phyloP scores from a whole-genome alignment of 2,113 vertebrate genomes.

The Nothobranchius kuhntae region DNA sequence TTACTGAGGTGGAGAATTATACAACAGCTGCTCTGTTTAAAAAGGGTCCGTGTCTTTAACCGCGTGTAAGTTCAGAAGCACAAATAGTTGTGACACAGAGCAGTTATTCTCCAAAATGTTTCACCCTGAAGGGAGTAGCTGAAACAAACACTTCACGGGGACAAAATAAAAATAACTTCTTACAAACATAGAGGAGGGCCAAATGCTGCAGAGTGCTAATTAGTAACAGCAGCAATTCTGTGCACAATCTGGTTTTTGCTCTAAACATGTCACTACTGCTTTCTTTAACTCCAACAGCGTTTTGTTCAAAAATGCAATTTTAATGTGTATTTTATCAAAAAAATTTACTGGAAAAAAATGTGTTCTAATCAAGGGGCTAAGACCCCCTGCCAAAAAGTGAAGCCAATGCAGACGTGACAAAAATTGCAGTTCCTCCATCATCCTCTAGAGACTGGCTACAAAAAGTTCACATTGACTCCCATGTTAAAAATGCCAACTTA shows the following conservation, averaged over 20 bases:
- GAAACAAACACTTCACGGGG: slow-evolving; percentile 35
- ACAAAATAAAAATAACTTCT: slow-evolving; percentile 34
- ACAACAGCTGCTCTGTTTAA: slow-evolving; percentile 68
- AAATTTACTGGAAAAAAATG: too few species aligned
- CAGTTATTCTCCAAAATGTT: slow-evolving; percentile 50
- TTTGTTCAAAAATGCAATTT: neutral
- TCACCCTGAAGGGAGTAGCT: slow-evolving; percentile 29
- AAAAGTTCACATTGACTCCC: too few species aligned
- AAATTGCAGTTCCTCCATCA: too few species aligned
- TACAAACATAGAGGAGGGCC: slow-evolving; percentile 15
- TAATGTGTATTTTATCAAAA: neutral
- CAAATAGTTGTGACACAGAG: slow-evolving; percentile 52
- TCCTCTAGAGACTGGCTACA: too few species aligned
- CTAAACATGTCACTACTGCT: neutral
- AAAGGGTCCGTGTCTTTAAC: slow-evolving; percentile 57
- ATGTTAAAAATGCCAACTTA: too few species aligned
- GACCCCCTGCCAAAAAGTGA: too few species aligned
- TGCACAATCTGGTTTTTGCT: slow-evolving; percentile 1
- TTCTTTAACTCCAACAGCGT: neutral
- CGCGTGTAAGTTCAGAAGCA: slow-evolving; percentile 69
- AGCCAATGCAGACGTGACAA: too few species aligned
- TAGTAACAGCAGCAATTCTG: neutral
- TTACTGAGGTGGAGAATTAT: slow-evolving; percentile 74
- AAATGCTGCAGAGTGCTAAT: neutral
- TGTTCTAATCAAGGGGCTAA: too few species aligned